Evolutionary conservation across 2,113 vertebrate species (phyloP).

Genomic region (Miniopterus natalensis): DNA sequence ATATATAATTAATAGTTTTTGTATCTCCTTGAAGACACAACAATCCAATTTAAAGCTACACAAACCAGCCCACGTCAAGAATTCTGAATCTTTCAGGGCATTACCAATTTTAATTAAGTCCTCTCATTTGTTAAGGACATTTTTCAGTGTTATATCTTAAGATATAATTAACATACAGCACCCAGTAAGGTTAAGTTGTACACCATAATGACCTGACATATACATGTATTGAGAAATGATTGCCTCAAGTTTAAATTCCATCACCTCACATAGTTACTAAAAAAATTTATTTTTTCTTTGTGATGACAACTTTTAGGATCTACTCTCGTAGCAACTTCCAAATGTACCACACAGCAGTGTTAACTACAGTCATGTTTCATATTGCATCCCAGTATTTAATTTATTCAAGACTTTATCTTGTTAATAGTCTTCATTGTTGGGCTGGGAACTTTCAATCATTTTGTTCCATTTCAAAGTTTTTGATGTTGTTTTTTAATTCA

Average conservation of each 20-base stretch:
- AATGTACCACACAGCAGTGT: not conserved
- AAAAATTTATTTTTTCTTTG: not conserved
- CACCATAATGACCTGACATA: not conserved
- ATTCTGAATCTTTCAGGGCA: not conserved
- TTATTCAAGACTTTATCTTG: conserved; percentile 20
- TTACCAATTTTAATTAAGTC: conserved; percentile 66
- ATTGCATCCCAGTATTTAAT: not conserved
- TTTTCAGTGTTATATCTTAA: not conserved
- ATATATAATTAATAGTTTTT: conserved; percentile 27
- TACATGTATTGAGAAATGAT: not conserved
- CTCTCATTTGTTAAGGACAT: conserved; percentile 14
- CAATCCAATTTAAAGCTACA: not conserved
- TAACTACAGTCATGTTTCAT: not conserved
- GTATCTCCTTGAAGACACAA: not conserved
- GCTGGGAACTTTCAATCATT: not conserved
- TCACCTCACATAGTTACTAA: not conserved
- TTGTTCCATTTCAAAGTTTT: not conserved
- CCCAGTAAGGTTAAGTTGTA: not conserved
- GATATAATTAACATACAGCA: not conserved
- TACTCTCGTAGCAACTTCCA: not conserved
- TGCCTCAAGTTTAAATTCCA: not conserved
- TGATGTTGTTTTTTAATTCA: not conserved
- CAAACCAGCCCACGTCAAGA: not conserved
- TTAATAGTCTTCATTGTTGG: conserved; percentile 27
- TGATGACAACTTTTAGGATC: not conserved